A percentile compares a stretch with the other conserved stretches of the same genome.
Evolutionary conservation across 1,140 invertebrate species (phyloP).

Genomic region (Diploscapter pachys): DNA sequence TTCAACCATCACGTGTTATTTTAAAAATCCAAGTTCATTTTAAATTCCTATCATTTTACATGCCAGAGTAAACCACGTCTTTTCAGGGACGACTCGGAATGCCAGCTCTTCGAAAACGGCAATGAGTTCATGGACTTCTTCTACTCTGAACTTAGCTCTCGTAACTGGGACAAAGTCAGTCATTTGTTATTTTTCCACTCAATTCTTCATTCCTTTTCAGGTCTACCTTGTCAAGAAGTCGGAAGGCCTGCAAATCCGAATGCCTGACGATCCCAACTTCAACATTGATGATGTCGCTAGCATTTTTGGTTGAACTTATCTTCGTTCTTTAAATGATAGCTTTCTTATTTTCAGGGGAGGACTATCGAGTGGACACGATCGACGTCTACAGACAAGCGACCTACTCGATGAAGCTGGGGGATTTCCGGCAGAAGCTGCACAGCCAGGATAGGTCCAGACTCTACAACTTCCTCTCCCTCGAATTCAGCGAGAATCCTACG

Average conservation of each 20-base stretch:
- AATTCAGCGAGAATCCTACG: conserved; percentile 34
- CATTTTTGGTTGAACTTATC: conserved; percentile 19
- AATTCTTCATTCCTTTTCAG: conserved; percentile 4
- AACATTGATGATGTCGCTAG: conserved; percentile 20
- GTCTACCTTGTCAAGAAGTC: conserved; percentile 22
- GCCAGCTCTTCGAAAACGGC: conserved; percentile 19
- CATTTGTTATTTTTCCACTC: neutral
- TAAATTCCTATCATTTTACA: conserved; percentile 9
- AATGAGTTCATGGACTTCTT: conserved; percentile 18
- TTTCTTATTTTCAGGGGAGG: conserved; percentile 20
- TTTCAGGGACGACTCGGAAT: conserved; percentile 19
- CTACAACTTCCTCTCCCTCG: conserved; percentile 40
- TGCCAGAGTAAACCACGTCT: neutral
- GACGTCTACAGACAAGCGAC: conserved; percentile 39
- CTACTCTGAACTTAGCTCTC: neutral
- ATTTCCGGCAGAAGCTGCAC: conserved; percentile 1
- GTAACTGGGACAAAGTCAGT: conserved; percentile 19
- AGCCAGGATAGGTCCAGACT: conserved; percentile 13
- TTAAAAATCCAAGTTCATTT: too few relatives aligned
- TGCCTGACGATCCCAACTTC: conserved; percentile 18
- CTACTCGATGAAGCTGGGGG: conserved; percentile 31
- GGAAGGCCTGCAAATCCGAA: conserved; percentile 26
- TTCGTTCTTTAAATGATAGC: conserved; percentile 9
- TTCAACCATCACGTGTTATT: too few relatives aligned
- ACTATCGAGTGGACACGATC: conserved; percentile 39